These are phyloP conservation scores for Magallana nippona DNA, from an alignment of 2,888 invertebrate species.

Conservation along the genomic window DNA sequence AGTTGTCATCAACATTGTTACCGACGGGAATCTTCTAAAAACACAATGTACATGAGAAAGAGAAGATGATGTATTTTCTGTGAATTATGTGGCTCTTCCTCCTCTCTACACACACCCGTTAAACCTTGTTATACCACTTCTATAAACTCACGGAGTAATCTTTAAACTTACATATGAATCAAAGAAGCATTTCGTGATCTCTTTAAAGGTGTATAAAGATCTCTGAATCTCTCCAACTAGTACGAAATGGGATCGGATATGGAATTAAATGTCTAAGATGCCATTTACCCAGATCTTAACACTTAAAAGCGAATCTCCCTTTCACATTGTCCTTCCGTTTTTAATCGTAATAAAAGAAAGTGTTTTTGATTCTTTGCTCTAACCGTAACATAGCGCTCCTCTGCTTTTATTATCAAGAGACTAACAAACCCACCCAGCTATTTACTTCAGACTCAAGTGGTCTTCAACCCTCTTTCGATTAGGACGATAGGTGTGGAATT, in stretches of 20 bases:
- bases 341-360: background rate
- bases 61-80: background rate
- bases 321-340: slow-evolving; percentile 5
- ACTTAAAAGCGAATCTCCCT: slow-evolving; percentile 15
- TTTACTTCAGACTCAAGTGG: slow-evolving; percentile 6
- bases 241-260: slow-evolving; percentile 14
- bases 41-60: background rate
- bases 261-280: slow-evolving; percentile 16
- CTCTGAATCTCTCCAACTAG: slow-evolving; percentile 12
- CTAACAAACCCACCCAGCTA: slow-evolving; percentile 3
- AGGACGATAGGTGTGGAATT: background rate
- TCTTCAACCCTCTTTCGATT: background rate
- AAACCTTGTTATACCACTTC: background rate
- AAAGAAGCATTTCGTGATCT: slow-evolving; percentile 25
- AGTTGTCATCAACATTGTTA: no score
- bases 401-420: slow-evolving; percentile 19
- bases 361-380: slow-evolving; percentile 23
- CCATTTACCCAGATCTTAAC: slow-evolving; percentile 19
- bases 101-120: no score
- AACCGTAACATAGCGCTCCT: background rate
- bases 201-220: slow-evolving; percentile 24
- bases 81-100: no score
- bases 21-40: no score
- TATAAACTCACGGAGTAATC: background rate
- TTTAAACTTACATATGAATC: background rate